Evolutionary conservation across 1,140 invertebrate species (phyloP), one percentile per base, ranked within the genome.

Genomic region (Arion vulgaris): DNA sequence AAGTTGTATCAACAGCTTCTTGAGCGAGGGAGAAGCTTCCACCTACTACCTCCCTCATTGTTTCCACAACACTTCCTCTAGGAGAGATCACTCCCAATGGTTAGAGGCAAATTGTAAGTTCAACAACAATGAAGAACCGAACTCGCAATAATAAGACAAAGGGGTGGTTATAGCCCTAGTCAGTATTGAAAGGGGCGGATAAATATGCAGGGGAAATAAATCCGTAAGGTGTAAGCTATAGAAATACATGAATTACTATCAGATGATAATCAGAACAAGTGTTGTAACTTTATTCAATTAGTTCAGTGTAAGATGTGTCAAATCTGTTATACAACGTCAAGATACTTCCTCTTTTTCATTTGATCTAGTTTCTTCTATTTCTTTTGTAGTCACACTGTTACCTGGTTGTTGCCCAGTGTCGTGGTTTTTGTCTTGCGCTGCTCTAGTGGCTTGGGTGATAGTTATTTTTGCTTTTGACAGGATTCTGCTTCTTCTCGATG

Each of bases 1-100:
- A 51, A 49, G 41, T 75, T 75, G 73, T 75, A 75, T 75, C 73
- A 75, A 75, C 73, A 75, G 41, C 28, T 15, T 75, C 45, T 75
- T 1, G 73, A 9, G 1, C 1, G 15, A 41, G 15, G 26, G 1
- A 26, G 26, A 72, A 11, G 38, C 28, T 15, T 72, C 23, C 68
- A 36, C 1, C 41, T 38, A 13, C 2, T 4, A 72, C 41, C 71
- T n/a, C 41, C 71, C 36, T 45, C 71, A 72, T 45, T 72, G 71
- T 72, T 72, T 28, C 5, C 19, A 1, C 36, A 39, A 72, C 71
- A 72, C 71, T 72, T 72, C 71, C 71, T 72, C 71, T 19, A n/a
- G 71, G 71, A 38, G 36, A 72, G 71, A 72, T 72, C 71, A 72
- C 39, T 45, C 38, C 71, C 71, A 72, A 72, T 19, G 36, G 71